Percentiles rank a stretch among this genome's conserved stretches.
phyloP scores from a whole-genome alignment of 2,113 vertebrate genomes.

The Cardinalis cardinalis region DNA sequence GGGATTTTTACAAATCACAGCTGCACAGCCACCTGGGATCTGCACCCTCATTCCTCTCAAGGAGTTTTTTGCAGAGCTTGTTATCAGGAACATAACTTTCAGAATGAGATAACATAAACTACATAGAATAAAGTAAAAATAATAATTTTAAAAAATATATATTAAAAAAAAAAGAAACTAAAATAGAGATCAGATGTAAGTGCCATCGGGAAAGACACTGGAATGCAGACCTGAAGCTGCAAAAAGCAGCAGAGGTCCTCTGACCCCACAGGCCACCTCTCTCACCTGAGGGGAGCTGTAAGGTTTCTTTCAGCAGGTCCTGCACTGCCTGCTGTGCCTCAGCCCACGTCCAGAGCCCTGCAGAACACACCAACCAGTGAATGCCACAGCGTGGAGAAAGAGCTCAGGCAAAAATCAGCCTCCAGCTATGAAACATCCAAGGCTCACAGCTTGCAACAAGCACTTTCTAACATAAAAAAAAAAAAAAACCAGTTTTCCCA shows the following conservation, averaged over 20 bases:
- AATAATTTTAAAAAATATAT: background rate
- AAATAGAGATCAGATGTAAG: background rate
- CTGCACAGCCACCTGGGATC: background rate
- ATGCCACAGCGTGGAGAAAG: background rate
- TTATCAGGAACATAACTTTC: fast-evolving
- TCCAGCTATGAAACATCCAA: background rate
- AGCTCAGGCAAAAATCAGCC: background rate
- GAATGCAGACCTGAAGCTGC: background rate
- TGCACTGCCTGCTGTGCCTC: background rate
- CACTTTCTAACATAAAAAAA: background rate
- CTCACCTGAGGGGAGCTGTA: background rate
- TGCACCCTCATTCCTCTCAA: background rate
- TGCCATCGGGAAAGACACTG: background rate
- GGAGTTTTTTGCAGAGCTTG: background rate
- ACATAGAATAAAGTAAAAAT: background rate
- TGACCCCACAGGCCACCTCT: background rate
- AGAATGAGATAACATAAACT: background rate
- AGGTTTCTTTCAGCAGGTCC: background rate
- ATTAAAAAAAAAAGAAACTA: background rate
- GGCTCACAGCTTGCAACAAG: background rate
- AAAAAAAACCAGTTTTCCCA: background rate
- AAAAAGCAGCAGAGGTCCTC: background rate
- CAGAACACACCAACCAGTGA: background rate
- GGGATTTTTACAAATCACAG: background rate
- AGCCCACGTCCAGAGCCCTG: background rate